Percentiles rank a stretch among this genome's conserved stretches.
phyloP scores from a whole-genome alignment of 2,888 invertebrate species.

The Agonopterix subpropinquella region DNA sequence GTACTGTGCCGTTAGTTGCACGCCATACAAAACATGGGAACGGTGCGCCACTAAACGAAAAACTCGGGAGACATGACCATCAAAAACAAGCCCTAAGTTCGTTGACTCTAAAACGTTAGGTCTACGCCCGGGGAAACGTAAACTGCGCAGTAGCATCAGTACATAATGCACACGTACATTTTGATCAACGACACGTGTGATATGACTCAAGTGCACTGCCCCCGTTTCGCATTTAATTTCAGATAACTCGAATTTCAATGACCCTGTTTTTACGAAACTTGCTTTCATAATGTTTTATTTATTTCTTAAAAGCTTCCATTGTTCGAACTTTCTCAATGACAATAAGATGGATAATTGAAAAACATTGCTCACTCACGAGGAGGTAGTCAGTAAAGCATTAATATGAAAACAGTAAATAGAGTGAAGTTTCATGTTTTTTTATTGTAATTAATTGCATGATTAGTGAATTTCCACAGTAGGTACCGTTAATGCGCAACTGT shows the following conservation, averaged over 20 bases:
- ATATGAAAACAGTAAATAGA: too few species aligned
- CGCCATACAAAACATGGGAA: not conserved
- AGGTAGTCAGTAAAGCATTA: too few species aligned
- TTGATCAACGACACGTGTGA: constrained; percentile 37
- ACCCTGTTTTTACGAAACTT: constrained; percentile 18
- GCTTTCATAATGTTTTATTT: not conserved
- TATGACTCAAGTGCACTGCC: constrained; percentile 47
- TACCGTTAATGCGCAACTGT: too few species aligned
- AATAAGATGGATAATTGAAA: too few species aligned
- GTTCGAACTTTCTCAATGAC: too few species aligned
- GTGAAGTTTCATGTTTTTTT: too few species aligned
- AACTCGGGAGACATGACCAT: not conserved
- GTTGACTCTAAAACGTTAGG: constrained; percentile 17
- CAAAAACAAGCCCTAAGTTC: constrained; percentile 7
- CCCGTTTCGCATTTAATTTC: constrained; percentile 30
- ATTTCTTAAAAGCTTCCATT: not conserved
- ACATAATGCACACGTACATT: constrained; percentile 11
- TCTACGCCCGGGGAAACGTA: constrained; percentile 16
- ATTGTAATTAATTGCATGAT: too few species aligned
- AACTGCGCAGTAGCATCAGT: constrained; percentile 14
- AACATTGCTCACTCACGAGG: too few species aligned
- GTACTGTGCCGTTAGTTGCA: constrained; percentile 28
- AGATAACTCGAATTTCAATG: constrained; percentile 14
- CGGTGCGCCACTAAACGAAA: too few species aligned
- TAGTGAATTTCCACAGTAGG: too few species aligned